Conservation (phyloP, 2,797 vertebrate species). For the Cyclopterus lumpus region DNA sequence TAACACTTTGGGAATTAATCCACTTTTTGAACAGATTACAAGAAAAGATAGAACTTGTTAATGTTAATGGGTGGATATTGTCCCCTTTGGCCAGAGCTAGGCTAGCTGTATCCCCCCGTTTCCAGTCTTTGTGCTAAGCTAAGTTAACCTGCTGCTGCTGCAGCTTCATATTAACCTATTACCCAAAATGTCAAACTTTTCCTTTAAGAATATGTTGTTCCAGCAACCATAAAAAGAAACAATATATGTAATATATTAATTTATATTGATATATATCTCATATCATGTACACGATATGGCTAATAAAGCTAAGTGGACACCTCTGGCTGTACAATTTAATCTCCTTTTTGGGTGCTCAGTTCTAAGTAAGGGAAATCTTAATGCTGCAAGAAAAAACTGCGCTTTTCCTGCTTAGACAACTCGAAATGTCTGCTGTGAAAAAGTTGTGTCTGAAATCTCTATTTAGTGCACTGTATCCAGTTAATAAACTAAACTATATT, state of each 20-base stretch:
- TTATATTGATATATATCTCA: background rate
- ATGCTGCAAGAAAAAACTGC: background rate
- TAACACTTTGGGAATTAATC: constrained; percentile 1
- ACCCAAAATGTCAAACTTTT: constrained; percentile 11
- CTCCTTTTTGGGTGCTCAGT: background rate
- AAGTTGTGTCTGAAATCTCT: background rate
- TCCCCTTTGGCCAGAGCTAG: background rate
- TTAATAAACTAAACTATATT: no score
- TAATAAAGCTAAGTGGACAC: constrained; percentile 1
- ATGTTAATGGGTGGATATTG: background rate
- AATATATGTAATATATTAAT: background rate
- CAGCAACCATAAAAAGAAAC: background rate
- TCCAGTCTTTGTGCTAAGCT: constrained; percentile 14
- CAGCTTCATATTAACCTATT: background rate
- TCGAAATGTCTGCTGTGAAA: background rate
- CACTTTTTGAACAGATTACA: background rate
- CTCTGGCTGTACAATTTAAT: background rate
- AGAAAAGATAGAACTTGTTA: background rate
- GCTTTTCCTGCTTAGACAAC: background rate
- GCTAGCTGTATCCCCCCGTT: background rate
- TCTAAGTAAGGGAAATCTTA: background rate
- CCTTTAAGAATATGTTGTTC: background rate
- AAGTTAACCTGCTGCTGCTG: background rate
- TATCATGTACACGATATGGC: background rate
- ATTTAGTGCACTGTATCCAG: background rate